Conservation (phyloP, 2,888 invertebrate genomes). For the Aporophyla nigra region DNA sequence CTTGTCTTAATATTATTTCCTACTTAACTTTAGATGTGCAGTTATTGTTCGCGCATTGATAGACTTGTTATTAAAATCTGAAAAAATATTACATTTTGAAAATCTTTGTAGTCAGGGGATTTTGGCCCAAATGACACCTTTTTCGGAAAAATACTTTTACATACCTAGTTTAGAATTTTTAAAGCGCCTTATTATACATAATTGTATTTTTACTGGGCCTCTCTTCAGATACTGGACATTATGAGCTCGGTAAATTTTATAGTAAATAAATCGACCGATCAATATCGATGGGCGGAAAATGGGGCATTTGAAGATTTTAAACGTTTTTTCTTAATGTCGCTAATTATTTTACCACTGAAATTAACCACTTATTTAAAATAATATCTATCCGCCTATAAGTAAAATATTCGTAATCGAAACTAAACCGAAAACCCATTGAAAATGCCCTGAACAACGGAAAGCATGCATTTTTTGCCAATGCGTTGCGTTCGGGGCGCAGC, state of each 20-base stretch:
- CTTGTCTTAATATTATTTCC: background rate
- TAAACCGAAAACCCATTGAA: background rate
- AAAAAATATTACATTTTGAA: background rate
- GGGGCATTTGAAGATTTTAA: background rate
- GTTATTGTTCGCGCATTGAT: background rate
- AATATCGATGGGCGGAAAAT: background rate
- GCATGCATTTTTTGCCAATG: constrained; percentile 18
- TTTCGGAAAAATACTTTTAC: background rate
- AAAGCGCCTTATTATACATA: background rate
- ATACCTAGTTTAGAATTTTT: background rate
- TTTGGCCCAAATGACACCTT: background rate
- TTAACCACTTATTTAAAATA: background rate
- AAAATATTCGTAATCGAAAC: background rate
- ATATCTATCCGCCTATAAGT: background rate
- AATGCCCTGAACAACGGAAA: constrained; percentile 1
- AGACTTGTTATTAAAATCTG: background rate
- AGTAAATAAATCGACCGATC: background rate
- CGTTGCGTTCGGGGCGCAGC: constrained; percentile 33
- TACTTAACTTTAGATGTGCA: background rate
- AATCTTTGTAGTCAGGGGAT: background rate
- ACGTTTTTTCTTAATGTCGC: background rate
- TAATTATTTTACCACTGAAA: background rate
- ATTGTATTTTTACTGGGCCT: background rate
- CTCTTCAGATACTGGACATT: background rate
- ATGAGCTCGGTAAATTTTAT: background rate